Conservation (phyloP, 2,888 invertebrate genomes). For the Thumatha senex region DNA sequence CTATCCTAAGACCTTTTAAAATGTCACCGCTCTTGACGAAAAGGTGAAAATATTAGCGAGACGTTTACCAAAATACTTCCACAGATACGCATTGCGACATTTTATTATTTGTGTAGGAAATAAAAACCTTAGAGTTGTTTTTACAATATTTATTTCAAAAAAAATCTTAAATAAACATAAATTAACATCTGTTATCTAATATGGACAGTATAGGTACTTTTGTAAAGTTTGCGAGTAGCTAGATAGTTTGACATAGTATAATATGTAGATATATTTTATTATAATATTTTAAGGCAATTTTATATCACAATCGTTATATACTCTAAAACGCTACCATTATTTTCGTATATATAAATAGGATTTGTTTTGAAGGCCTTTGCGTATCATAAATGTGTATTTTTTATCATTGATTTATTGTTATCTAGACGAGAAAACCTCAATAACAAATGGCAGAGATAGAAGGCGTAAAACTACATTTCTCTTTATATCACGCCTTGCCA, state of each 20-base stretch:
- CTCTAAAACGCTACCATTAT: conserved; percentile 23
- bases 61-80: background rate
- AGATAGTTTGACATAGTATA: conserved; percentile 13
- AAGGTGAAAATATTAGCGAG: conserved; percentile 22
- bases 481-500: background rate
- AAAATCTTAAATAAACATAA: conserved; percentile 56
- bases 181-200: conserved; percentile 56
- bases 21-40: conserved; percentile 19
- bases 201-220: conserved; percentile 51
- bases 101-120: background rate
- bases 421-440: background rate
- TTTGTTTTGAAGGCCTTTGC: conserved; percentile 33
- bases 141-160: conserved; percentile 55
- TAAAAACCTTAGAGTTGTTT: conserved; percentile 14
- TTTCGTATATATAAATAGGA: conserved; percentile 29
- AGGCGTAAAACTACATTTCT: background rate
- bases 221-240: conserved; percentile 38
- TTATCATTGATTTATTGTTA: conserved; percentile 6
- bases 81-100: conserved; percentile 34
- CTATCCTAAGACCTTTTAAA: conserved; percentile 18
- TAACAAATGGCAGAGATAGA: background rate
- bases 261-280: background rate
- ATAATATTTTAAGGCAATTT: conserved; percentile 60
- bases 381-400: conserved; percentile 27
- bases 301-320: conserved; percentile 63